Conservation (phyloP, 2,888 invertebrate genomes). For the Calameuta idolon region DNA sequence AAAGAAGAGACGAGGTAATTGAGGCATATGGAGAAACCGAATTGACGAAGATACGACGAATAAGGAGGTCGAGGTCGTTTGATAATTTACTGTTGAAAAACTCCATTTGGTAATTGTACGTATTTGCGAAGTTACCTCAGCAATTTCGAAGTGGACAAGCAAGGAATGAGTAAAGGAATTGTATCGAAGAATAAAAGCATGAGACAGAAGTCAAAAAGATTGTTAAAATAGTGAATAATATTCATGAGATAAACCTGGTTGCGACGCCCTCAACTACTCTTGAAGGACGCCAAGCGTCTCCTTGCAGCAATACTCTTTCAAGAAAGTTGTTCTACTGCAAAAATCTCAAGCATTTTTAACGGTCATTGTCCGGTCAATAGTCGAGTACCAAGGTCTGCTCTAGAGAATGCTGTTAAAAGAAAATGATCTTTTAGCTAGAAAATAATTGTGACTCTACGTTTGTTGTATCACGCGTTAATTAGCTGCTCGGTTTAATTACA, state of each 20-base stretch:
- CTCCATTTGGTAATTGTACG: neutral
- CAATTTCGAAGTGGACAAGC: neutral
- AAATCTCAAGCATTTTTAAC: conserved; percentile 43
- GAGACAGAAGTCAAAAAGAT: neutral
- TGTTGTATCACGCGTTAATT: neutral
- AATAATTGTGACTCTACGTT: neutral
- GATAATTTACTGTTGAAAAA: neutral
- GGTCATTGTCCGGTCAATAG: conserved; percentile 49
- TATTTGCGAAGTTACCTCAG: neutral
- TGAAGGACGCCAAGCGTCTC: conserved; percentile 23
- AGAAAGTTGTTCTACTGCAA: conserved; percentile 28
- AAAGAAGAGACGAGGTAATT: conserved; percentile 13
- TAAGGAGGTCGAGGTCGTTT: conserved; percentile 53
- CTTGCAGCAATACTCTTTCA: conserved; percentile 24
- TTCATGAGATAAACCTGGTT: neutral
- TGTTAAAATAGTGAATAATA: neutral
- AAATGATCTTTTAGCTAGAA: neutral
- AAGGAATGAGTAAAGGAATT: neutral
- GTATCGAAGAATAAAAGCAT: neutral
- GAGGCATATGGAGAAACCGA: conserved; percentile 14
- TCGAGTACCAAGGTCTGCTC: neutral
- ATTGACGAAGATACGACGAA: conserved; percentile 13
- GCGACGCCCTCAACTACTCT: neutral
- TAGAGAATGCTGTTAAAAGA: neutral
- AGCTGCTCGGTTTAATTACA: neutral